Conservation (phyloP, 2,113 vertebrate genomes). For the Marmota flaviventris region DNA sequence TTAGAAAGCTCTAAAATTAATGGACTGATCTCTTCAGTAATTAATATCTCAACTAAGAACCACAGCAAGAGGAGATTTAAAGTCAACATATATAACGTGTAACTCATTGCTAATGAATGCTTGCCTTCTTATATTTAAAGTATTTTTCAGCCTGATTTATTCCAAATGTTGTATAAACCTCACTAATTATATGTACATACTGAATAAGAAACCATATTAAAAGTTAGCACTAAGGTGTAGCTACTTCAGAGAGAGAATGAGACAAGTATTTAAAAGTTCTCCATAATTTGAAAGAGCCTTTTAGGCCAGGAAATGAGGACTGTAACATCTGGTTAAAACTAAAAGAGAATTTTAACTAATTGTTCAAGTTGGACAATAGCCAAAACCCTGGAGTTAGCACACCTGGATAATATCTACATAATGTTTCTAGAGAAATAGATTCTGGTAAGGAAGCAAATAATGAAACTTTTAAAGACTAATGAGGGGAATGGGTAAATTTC, state of each 20-base stretch:
- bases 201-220: slow-evolving; percentile 65
- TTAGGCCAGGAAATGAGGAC: slow-evolving; percentile 84
- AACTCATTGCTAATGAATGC: slow-evolving; percentile 60
- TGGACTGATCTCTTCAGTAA: background rate
- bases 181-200: slow-evolving; percentile 70
- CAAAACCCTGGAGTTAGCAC: slow-evolving; percentile 83
- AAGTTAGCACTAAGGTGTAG: slow-evolving; percentile 61
- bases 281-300: slow-evolving; percentile 78
- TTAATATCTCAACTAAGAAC: slow-evolving; percentile 66
- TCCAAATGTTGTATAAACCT: slow-evolving; percentile 79
- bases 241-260: slow-evolving; percentile 72
- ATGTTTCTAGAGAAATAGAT: slow-evolving; percentile 78
- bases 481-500: slow-evolving; percentile 66
- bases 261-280: slow-evolving; percentile 80
- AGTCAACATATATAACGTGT: background rate
- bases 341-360: slow-evolving; percentile 85
- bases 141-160: slow-evolving; percentile 69
- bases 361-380: slow-evolving; percentile 81
- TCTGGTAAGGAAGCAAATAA: slow-evolving; percentile 75
- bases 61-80: slow-evolving; percentile 37
- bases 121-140: slow-evolving; percentile 68
- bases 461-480: slow-evolving; percentile 76
- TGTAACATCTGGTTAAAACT: slow-evolving; percentile 83
- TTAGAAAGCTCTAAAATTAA: slow-evolving; percentile 46
- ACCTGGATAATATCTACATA: slow-evolving; percentile 83